A percentile compares a stretch with the other conserved stretches of the same genome.
Conservation (phyloP, 2,797 vertebrate genomes). For the Rhinoraja longicauda region DNA sequence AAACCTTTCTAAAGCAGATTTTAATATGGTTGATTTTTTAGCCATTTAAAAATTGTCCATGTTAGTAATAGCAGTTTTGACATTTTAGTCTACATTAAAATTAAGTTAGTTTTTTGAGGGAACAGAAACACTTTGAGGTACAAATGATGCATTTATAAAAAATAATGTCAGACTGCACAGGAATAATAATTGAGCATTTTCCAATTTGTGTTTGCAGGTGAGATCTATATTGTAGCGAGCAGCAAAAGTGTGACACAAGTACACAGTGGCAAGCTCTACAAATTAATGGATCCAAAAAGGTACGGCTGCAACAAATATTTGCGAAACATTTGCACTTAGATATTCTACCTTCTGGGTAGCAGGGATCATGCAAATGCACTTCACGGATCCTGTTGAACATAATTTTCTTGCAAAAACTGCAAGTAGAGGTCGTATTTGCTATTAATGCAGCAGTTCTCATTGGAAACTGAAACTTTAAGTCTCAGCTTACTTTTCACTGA, state of each 20-base stretch:
- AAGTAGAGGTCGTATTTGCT: too few species aligned
- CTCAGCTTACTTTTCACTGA: too few species aligned
- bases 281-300: constrained; percentile 94
- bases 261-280: constrained; percentile 93
- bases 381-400: too few species aligned
- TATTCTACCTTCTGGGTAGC: too few species aligned
- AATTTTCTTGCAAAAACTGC: too few species aligned
- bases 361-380: too few species aligned
- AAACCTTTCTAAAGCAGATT: background rate
- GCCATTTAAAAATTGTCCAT: background rate
- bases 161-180: background rate
- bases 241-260: constrained; percentile 90
- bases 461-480: too few species aligned
- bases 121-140: background rate
- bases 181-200: constrained; percentile 2
- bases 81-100: background rate
- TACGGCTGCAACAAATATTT: constrained; percentile 49
- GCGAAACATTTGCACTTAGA: background rate
- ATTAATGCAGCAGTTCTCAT: too few species aligned
- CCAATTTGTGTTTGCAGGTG: constrained; percentile 64
- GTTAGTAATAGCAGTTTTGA: background rate
- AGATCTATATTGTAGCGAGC: constrained; percentile 89
- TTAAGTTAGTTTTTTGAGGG: background rate
- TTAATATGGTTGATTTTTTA: background rate
- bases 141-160: background rate